These are phyloP conservation scores for Zosterops japonicus DNA, from an alignment of 2,113 vertebrate genomes.

Conservation along the genomic window DNA sequence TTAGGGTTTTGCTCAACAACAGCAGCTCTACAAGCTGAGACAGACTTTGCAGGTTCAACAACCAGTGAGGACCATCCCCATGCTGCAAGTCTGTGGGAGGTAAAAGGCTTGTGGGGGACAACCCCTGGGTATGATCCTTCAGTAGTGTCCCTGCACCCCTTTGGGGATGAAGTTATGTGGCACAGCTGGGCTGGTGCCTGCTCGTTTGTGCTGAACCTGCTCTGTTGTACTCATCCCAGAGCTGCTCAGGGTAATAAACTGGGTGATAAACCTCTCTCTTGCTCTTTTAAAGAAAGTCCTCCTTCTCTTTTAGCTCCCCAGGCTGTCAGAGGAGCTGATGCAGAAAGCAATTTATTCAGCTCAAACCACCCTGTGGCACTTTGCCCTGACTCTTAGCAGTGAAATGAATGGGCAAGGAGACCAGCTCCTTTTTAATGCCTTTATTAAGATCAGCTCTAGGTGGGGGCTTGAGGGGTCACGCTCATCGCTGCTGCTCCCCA, in stretches of 20 bases:
- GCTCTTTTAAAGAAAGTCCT: neutral
- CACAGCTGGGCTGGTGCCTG: accelerated
- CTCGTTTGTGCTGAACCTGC: neutral
- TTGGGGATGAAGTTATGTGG: neutral
- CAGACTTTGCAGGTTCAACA: neutral
- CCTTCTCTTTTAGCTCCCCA: neutral
- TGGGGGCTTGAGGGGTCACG: too few relatives aligned
- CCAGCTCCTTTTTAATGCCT: too few relatives aligned
- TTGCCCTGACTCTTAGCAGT: neutral
- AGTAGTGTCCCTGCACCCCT: neutral
- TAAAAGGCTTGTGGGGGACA: neutral
- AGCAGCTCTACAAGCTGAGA: neutral
- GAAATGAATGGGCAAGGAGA: too few relatives aligned
- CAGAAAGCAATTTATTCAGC: neutral
- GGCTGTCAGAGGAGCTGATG: neutral
- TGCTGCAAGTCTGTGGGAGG: neutral
- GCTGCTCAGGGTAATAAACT: neutral
- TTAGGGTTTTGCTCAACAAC: neutral
- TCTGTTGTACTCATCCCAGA: neutral
- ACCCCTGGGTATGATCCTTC: neutral
- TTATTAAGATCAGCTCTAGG: too few relatives aligned
- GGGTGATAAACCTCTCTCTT: neutral
- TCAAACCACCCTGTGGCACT: neutral
- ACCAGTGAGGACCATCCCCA: neutral
- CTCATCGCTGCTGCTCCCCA: too few relatives aligned